Evolutionary conservation across 2,797 vertebrate species (phyloP).

Genomic region (Jordanella pulchra): DNA sequence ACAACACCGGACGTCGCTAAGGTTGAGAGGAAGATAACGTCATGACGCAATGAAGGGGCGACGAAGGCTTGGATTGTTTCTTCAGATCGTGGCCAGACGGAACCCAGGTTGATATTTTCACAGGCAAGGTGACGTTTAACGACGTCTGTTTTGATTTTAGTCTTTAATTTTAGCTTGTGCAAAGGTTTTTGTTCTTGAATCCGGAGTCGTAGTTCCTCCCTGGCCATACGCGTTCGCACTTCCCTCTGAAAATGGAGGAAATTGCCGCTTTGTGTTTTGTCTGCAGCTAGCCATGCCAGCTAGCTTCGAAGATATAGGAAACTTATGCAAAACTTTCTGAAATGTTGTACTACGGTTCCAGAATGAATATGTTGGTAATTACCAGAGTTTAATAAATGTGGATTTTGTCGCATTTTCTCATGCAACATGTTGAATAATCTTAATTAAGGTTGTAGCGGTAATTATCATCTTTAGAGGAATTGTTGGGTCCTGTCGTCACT

Average conservation of each 20-base stretch:
- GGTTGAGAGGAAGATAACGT: background rate
- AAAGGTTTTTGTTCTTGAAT: background rate
- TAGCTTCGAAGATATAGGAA: slow-evolving; percentile 19
- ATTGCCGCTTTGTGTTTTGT: slow-evolving; percentile 65
- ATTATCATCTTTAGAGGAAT: slow-evolving; percentile 8
- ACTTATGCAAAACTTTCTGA: slow-evolving; percentile 36
- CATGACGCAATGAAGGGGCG: slow-evolving; percentile 71
- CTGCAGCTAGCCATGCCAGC: slow-evolving; percentile 42
- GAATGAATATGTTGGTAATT: fast-evolving
- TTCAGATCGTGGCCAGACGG: slow-evolving; percentile 61
- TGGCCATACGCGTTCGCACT: slow-evolving; percentile 30
- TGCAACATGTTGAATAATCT: background rate
- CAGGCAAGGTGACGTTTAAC: slow-evolving; percentile 53
- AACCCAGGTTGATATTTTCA: slow-evolving; percentile 58
- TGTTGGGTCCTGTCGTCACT: fast-evolving
- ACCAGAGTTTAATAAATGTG: background rate
- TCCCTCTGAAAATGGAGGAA: slow-evolving; percentile 66
- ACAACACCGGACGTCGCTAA: slow-evolving; percentile 20
- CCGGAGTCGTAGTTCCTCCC: background rate
- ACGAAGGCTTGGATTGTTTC: slow-evolving; percentile 63
- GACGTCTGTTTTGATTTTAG: background rate
- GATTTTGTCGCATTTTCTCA: background rate
- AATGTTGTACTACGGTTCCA: background rate
- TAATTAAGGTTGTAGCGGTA: slow-evolving; percentile 2
- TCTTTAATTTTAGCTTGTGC: background rate